Evolutionary conservation across 2,797 vertebrate genomes (phyloP).

Genomic region (Sebastes hubbsi): DNA sequence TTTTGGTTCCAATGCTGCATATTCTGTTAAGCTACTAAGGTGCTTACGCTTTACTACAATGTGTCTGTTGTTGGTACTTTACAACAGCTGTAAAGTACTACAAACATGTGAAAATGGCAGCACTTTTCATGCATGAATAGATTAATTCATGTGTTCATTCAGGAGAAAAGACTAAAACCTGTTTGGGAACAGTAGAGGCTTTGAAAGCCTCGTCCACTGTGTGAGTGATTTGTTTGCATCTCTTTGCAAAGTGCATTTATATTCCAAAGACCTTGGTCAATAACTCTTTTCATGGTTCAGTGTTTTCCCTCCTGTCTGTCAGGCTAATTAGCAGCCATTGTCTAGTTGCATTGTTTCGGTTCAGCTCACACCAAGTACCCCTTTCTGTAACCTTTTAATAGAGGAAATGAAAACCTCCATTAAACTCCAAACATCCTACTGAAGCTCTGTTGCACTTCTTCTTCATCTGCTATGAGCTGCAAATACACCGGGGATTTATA

Average conservation of each 20-base stretch:
- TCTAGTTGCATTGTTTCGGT: constrained; percentile 31
- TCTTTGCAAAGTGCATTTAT: constrained; percentile 23
- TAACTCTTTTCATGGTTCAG: constrained; percentile 31
- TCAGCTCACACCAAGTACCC: constrained; percentile 17
- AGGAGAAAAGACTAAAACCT: background rate
- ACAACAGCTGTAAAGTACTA: background rate
- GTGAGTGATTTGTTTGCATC: background rate
- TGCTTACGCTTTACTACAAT: background rate
- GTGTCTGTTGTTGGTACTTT: background rate
- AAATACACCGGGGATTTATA: background rate
- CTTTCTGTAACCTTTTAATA: constrained; percentile 35
- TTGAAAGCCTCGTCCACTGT: background rate
- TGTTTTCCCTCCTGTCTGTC: constrained; percentile 34
- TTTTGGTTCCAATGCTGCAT: background rate
- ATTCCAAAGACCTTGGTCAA: constrained; percentile 33
- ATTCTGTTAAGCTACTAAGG: background rate
- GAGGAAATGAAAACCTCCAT: constrained; percentile 35
- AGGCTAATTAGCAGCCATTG: constrained; percentile 48
- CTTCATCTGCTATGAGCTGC: background rate
- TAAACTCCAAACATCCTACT: constrained; percentile 1
- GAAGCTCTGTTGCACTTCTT: constrained; percentile 10
- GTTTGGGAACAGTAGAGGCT: background rate
- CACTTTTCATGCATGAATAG: background rate
- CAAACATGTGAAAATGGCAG: background rate
- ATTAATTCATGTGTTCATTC: background rate